Base-by-base conservation (phyloP, 1,140 invertebrate species). In the Bombus breviceps region DNA sequence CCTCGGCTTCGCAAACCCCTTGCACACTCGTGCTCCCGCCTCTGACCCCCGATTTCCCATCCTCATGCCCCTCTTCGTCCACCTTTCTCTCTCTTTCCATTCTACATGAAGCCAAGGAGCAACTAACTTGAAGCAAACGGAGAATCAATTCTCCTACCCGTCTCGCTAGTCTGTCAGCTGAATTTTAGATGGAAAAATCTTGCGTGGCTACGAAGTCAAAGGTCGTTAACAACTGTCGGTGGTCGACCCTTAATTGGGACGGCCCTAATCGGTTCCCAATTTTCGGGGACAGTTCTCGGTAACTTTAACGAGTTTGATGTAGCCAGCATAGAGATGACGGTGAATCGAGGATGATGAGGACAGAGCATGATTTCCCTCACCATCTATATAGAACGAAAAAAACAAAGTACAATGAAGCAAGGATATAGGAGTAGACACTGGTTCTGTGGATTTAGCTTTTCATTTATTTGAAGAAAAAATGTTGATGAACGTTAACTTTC, bases 1-100 rank as follows among this genome's bases (percentile, higher is more conserved):
- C 89, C 86, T 88, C 86, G 72, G 83, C 68, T 91, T 85, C 57
- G 73, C 75, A 9, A 85, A 79, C 83, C 85, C 89, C 75, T 76
- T 32, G 15, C 72, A 43, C 64, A 64, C 86, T 86, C 37, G 81
- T 73, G 73, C 84, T 77, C 82, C 85, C 68, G 34, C 69, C 59
- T 86, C 83, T 87, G 85, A 75, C 74, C 78, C 72, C 39, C 28
- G 34, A 39, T 43, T 34, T 37, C 41, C 68, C 66, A 47, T 53
- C 39, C 53, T 53, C 32, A 3, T 18, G 68, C 53, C 22, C 71
- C 28, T 47, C 66, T 43, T 32, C 37, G 6, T 2, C 37, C n/a
- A 25, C 43, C 37, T 47, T 6, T 47, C 47, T 18, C 47, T 47
- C 57, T 12, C 59, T 62, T 62, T n/a, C 12, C 4, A 13, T n/a